Evolutionary conservation across 2,888 invertebrate species (phyloP), one percentile per base, ranked within the genome.

Genomic region (Eilema caniola): DNA sequence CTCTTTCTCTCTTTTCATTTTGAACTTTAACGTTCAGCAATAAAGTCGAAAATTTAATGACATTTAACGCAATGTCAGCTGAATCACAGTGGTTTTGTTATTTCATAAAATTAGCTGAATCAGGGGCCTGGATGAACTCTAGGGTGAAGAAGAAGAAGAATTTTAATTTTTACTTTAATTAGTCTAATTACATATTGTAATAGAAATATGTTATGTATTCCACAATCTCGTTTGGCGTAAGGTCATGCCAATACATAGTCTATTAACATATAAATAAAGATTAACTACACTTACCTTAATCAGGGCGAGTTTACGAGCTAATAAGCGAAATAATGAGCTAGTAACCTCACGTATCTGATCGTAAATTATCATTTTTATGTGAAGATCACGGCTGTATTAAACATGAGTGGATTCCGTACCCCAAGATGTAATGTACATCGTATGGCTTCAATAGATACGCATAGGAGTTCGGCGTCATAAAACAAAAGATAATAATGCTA

Each of bases 261-360:
- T 77, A 75, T 67, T 80, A 82, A 69, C 70, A 74, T 77, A 78
- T 73, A 79, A 79, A 75, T 66, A 61, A 16, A 56, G 66, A 67
- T 67, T 76, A 53, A 53, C 53, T 53, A 61, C 71, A 57, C 62
- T 66, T 64, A 71, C 67, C 72, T 78, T 82, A 77, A 85, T 79
- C 73, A 82, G 66, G 25, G 33, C 16, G 83, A 83, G 80, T 86
- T 89, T 86, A 89, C 73, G 85, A 84, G 69, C 80, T 87, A 83
- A 87, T 89, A 85, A 88, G 83, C 73, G 69, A 68, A 75, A 78
- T 84, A 83, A 89, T 78, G 83, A 66, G 71, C 66, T 67, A 75
- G 74, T 84, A 81, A 85, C 72, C 73, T 73, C 28, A 62, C 59
- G 71, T 72, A 78, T 75, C 74, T 74, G 75, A 80, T 76, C 74